Evolutionary conservation across 2,797 vertebrate species (phyloP).

Genomic region (Menidia menidia): DNA sequence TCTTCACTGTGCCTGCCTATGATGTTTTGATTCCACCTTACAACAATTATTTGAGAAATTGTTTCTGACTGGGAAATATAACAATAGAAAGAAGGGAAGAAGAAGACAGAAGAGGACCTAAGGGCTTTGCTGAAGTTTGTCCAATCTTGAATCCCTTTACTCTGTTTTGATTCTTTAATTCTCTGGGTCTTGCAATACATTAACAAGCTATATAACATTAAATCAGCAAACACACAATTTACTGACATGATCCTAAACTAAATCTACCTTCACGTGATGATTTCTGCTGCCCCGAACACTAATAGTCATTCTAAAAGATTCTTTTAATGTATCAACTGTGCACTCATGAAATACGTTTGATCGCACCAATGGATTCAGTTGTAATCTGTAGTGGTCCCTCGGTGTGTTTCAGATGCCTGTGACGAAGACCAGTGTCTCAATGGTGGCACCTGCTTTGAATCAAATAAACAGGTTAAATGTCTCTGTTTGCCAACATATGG

Average conservation of each 20-base stretch:
- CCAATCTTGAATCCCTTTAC: constrained; percentile 35
- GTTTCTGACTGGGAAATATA: neutral
- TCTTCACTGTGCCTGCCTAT: neutral
- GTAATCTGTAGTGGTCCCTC: constrained; percentile 20
- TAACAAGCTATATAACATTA: too few relatives aligned
- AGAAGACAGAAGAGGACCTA: constrained; percentile 16
- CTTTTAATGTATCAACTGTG: neutral
- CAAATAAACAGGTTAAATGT: constrained; percentile 77
- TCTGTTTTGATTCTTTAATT: constrained; percentile 5
- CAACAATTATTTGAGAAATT: neutral
- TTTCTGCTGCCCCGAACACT: neutral
- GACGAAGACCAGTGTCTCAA: constrained; percentile 90
- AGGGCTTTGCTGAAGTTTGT: constrained; percentile 20
- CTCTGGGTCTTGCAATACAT: neutral
- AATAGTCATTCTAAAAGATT: neutral
- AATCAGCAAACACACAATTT: too few relatives aligned
- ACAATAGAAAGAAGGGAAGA: neutral
- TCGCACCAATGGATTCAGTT: neutral
- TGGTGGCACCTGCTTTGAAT: constrained; percentile 91
- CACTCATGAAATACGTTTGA: neutral
- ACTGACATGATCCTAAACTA: too few relatives aligned
- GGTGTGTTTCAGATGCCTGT: constrained; percentile 87
- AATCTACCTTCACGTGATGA: too few relatives aligned
- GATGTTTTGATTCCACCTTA: neutral
- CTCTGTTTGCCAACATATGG: constrained; percentile 92